Evolutionary conservation across 2,797 vertebrate species (phyloP), one percentile per base, ranked within the genome.

Genomic region (Amniataba percoides): DNA sequence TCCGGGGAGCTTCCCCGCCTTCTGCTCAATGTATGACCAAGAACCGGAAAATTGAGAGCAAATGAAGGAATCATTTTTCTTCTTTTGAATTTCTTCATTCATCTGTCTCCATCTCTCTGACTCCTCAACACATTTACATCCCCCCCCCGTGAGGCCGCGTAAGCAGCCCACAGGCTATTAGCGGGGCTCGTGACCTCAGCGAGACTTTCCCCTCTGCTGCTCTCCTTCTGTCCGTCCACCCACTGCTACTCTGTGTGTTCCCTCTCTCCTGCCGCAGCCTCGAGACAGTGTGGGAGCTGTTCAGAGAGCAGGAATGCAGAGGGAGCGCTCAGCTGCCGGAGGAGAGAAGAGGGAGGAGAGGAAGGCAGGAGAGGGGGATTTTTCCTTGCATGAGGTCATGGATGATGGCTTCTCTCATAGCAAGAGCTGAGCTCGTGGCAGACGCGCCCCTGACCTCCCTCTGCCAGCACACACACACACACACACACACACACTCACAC

Each of bases 381-480:
- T 94, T 94, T 87, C 89, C 82, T 87, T 84, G 81, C 85, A 94
- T 95, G 94, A 95, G 92, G 86, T 95, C 92, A 95, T 92, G 81
- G 87, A 88, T 88, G 91, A 92, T 89, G 90, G 84, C 70, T 87
- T 85, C 87, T 82, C 74, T 84, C 80, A 80, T 70, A 88, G 83
- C 13, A 25, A 77, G 83, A 85, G 87, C 82, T 85, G 84, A 90
- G 90, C 92, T 91, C 66, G 85, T 91, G 90, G 91, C 87, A 85
- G 91, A 91, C 90, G 71, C 90, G 71, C 91, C 93, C 86, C 90
- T 90, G 92, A 89, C 87, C 90, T 89, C 77, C 82, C 85, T 88
- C 74, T 83, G 87, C 77, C 78, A 86, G 56, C 52, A 59, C 52
- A 71, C 60, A 68, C 59, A 27, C 72, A 55, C 60, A 49, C 51